Conservation (phyloP, 2,113 vertebrate species). For the Micronycteris hirsuta region DNA sequence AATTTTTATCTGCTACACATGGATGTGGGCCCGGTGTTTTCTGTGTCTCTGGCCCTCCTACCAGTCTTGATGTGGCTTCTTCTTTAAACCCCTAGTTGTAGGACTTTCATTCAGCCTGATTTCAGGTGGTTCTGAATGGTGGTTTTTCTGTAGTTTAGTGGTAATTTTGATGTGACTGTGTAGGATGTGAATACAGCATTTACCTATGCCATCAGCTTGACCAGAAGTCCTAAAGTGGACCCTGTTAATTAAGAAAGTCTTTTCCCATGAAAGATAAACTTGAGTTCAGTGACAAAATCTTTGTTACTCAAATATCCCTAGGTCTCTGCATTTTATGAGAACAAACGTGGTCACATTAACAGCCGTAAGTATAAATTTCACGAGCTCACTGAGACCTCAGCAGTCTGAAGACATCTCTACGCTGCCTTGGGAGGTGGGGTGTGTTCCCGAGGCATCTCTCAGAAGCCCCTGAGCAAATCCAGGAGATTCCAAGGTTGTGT, state of each 20-base stretch:
- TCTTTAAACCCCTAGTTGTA: too few relatives aligned
- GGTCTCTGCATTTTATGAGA: not conserved
- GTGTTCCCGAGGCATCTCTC: not conserved
- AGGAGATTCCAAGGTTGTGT: not conserved
- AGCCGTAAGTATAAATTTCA: not conserved
- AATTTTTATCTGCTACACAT: too few relatives aligned
- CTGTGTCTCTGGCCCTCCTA: too few relatives aligned
- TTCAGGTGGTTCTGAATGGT: too few relatives aligned
- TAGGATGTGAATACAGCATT: not conserved
- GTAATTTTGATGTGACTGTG: not conserved
- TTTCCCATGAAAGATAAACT: conserved; percentile 19
- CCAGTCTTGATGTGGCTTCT: too few relatives aligned
- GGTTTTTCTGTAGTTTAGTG: too few relatives aligned
- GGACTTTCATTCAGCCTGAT: too few relatives aligned
- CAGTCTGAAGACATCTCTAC: not conserved
- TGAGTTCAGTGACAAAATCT: conserved; percentile 42
- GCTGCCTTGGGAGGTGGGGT: not conserved
- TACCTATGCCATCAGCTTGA: not conserved
- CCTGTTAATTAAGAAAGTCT: conserved; percentile 55
- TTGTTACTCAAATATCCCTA: conserved; percentile 43
- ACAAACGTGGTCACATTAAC: not conserved
- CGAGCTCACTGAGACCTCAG: not conserved
- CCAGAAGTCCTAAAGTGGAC: not conserved
- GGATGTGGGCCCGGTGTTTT: too few relatives aligned
- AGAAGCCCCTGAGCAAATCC: not conserved